Evolutionary conservation across 2,888 invertebrate genomes (phyloP).

Genomic region (Drosophila seclusa): DNA sequence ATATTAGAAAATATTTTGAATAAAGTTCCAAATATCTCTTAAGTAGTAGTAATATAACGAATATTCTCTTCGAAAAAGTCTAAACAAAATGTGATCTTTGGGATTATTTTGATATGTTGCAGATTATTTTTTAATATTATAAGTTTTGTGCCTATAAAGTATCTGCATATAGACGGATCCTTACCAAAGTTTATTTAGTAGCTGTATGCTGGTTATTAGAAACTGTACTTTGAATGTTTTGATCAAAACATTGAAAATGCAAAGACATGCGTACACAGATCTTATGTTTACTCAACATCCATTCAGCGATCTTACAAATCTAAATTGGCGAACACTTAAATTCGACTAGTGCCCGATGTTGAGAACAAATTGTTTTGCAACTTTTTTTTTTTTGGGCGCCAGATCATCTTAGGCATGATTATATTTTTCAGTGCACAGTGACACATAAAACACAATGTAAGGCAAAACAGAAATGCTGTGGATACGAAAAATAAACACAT

Average conservation of each 20-base stretch:
- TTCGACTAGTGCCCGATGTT: background rate
- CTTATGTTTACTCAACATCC: background rate
- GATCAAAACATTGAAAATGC: background rate
- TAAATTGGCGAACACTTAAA: background rate
- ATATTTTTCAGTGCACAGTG: slow-evolving; percentile 63
- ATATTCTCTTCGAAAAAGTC: background rate
- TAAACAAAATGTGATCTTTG: rapidly evolving
- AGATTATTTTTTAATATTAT: background rate
- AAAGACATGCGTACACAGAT: background rate
- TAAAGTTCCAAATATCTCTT: background rate
- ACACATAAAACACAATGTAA: slow-evolving; percentile 67
- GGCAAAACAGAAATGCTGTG: slow-evolving; percentile 34
- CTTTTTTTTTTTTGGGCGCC: slow-evolving; percentile 48
- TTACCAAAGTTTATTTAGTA: background rate
- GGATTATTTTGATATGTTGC: background rate
- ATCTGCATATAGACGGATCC: background rate
- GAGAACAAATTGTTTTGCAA: slow-evolving; percentile 21
- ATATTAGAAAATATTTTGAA: background rate
- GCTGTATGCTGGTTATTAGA: background rate
- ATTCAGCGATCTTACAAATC: background rate
- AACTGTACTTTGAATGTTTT: background rate
- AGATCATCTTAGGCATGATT: slow-evolving; percentile 53
- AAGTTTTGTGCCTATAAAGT: background rate
- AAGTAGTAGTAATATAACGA: background rate
- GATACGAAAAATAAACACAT: slow-evolving; percentile 19